Evolutionary conservation across 2,113 vertebrate species (phyloP), one percentile per base, ranked within the genome.

Genomic region (Sinosuthora webbiana): DNA sequence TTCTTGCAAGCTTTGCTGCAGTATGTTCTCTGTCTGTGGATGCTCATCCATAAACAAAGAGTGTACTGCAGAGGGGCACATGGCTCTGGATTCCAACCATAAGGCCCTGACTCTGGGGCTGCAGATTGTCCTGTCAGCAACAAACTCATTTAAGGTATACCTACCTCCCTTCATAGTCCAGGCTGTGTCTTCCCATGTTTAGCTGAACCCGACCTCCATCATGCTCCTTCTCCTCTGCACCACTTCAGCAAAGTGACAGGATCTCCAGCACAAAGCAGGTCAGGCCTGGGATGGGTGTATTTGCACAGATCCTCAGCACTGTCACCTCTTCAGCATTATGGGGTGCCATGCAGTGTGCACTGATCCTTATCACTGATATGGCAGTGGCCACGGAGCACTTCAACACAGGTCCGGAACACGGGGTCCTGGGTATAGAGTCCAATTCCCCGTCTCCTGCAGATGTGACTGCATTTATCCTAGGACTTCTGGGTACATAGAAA

Each of bases 1-100:
- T 90, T 88, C 68, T 83, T 86, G 50, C 67, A 77, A 92, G 71
- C 24, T 42, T 86, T 86, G 59, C 75, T 90, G 88, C 63, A 90
- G 55, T 85, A 83, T 13, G 5, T 70, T 76, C 55, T 90, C 88
- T 88, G 39, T 37, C 71, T 83, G 85, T 33, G 41, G 30, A 83
- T 88, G 53, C 27, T 77, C 42, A 67, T 93, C 73, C 79, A 92
- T 57, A 33, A 62, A 42, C 25, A 83, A 70, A 69, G 28, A 13
- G 7, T 70, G 25, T 47, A 39, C 20, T 39, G 50, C 21, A 68
- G 30, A 68, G 70, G 20, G 57, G 42, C 47, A 81, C 9, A 1
- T 30, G 63, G n/a, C 49, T 80, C 85, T 69, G 67, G 31, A 65
- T 88, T 74, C 30, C 33, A 74, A 23, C 33, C 1, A 2, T 12